Evolutionary conservation across 2,888 invertebrate species (phyloP), one percentile per base, ranked within the genome.

Genomic region (Vesta saturnalis): DNA sequence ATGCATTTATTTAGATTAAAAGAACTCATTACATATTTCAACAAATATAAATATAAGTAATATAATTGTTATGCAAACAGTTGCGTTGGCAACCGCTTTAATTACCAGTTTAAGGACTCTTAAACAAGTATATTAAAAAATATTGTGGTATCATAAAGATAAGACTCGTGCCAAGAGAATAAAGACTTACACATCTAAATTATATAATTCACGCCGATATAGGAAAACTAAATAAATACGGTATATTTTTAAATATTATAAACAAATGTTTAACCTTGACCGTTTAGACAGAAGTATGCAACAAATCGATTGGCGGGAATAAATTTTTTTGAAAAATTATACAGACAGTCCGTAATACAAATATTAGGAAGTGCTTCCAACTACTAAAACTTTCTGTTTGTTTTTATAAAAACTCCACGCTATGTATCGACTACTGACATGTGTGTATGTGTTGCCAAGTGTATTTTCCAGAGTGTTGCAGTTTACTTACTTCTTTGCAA

Each of bases 291-390:
- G 10, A 43, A 43, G 2, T 43, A 6, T n/a, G 12, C 4, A n/a
- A n/a, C n/a, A n/a, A n/a, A n/a, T n/a, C n/a, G n/a, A n/a, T n/a
- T n/a, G n/a, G n/a, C n/a, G n/a, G n/a, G n/a, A 39, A 8, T n/a
- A n/a, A 4, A 39, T 39, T 39, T 39, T 39, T 6, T n/a, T 2
- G 3, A 39, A 52, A 21, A 21, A 4, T 21, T 21, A 21, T 52
- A 52, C 19, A 19, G 52, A 52, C 21, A 52, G 16, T 12, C 3
- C 3, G 8, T 19, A 52, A 52, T 8, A 52, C 22, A 52, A 52
- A 52, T 52, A 52, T 52, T 52, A 52, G 52, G 52, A 52, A 52
- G 52, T 52, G 52, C 52, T 52, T 52, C 22, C 3, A 52, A 52
- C 52, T 52, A 52, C 21, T 21, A 52, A 52, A 19, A 3, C 3